A percentile compares a stretch with the other conserved stretches of the same genome.
These are phyloP conservation scores for Reticulitermes lucifugus DNA, from an alignment of 2,888 invertebrate species.

Conservation along the genomic window DNA sequence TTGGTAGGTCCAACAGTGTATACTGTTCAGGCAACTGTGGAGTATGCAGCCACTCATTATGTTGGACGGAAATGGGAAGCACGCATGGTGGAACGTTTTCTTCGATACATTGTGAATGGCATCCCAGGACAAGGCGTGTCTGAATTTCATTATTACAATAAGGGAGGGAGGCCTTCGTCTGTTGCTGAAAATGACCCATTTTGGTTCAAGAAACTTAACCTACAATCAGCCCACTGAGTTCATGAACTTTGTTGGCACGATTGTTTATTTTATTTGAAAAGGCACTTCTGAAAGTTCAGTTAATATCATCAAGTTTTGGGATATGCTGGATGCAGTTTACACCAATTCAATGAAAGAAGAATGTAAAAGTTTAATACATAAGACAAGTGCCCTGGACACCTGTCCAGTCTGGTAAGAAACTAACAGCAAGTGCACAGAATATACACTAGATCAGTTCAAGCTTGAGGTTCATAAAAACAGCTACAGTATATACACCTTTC, in stretches of 20 bases:
- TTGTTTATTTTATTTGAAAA: too few relatives aligned
- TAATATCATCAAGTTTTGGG: too few relatives aligned
- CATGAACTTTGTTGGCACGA: background rate
- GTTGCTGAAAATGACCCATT: conserved; percentile 66
- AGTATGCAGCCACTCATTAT: conserved; percentile 72
- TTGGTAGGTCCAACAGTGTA: conserved; percentile 64
- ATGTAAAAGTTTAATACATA: too few relatives aligned
- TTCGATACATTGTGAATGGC: conserved; percentile 71
- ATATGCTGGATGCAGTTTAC: too few relatives aligned
- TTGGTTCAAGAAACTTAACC: conserved; percentile 67
- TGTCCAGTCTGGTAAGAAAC: too few relatives aligned
- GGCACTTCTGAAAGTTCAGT: too few relatives aligned
- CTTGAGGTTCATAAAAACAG: too few relatives aligned
- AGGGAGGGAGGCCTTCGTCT: conserved; percentile 67
- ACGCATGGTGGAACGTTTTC: conserved; percentile 73
- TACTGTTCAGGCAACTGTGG: conserved; percentile 71
- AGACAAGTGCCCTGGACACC: too few relatives aligned
- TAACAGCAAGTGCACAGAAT: too few relatives aligned
- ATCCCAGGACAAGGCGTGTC: conserved; percentile 76
- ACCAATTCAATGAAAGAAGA: too few relatives aligned
- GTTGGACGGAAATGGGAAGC: conserved; percentile 78
- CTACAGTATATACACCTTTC: too few relatives aligned
- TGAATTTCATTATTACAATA: conserved; percentile 78
- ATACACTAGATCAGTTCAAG: too few relatives aligned
- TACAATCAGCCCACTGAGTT: background rate